Conservation (phyloP, 2,797 vertebrate species). For the Macropus fuliginosus region DNA sequence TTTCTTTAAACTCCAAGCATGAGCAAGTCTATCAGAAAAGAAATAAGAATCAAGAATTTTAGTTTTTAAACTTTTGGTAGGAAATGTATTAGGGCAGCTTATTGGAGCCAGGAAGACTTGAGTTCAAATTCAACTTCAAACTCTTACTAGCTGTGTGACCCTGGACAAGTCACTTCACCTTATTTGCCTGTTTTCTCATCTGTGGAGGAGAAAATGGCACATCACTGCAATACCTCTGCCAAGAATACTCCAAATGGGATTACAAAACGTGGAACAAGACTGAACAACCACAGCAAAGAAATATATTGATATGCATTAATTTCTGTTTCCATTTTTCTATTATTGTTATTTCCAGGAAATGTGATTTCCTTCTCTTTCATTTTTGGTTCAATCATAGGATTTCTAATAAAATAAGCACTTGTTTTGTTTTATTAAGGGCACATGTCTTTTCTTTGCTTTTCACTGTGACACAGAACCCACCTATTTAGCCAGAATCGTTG, state of each 20-base stretch:
- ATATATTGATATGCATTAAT: neutral
- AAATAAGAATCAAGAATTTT: slow-evolving; percentile 33
- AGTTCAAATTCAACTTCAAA: neutral
- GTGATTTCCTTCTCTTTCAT: neutral
- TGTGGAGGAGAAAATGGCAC: neutral
- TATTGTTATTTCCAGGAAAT: neutral
- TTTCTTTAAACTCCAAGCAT: slow-evolving; percentile 35
- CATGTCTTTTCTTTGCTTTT: slow-evolving; percentile 19
- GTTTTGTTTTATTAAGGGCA: neutral
- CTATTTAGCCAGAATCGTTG: slow-evolving; percentile 30
- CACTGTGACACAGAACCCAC: slow-evolving; percentile 22
- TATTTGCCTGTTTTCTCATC: neutral
- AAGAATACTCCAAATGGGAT: neutral
- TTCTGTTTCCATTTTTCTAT: neutral
- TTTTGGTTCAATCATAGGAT: neutral
- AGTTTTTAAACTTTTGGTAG: slow-evolving; percentile 3
- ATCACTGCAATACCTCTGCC: neutral
- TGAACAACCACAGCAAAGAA: neutral
- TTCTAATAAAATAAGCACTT: slow-evolving; percentile 43
- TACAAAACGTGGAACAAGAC: neutral
- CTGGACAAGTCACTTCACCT: neutral
- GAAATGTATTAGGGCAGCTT: neutral
- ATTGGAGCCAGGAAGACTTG: neutral
- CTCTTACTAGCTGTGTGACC: neutral
- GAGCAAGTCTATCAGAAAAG: slow-evolving; percentile 3